Conservation (phyloP, 2,113 vertebrate genomes). For the Isichthys henryi region DNA sequence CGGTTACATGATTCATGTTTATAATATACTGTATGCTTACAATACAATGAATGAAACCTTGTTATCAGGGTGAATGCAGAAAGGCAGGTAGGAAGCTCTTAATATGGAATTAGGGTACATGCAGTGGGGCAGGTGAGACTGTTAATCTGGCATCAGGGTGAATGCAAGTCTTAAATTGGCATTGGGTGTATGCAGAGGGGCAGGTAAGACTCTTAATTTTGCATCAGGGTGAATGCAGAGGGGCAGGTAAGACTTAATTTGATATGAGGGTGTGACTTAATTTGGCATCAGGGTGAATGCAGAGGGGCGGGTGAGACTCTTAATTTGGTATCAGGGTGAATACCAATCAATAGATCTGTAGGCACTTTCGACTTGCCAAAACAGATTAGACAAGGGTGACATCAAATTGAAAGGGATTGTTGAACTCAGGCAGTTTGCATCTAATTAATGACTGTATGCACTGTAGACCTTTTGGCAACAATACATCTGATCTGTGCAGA, state of each 20-base stretch:
- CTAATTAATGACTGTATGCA: slow-evolving; percentile 47
- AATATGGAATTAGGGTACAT: background rate
- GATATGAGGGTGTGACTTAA: background rate
- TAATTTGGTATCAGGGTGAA: slow-evolving; percentile 45
- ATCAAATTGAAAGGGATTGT: slow-evolving; percentile 31
- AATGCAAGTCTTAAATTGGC: no score
- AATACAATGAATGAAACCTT: background rate
- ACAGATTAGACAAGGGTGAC: slow-evolving; percentile 52
- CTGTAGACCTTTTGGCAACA: slow-evolving; percentile 41
- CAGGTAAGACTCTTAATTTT: background rate
- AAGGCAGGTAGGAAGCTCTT: background rate
- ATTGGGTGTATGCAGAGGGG: no score
- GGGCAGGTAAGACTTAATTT: background rate
- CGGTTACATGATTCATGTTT: background rate
- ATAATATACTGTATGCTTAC: background rate
- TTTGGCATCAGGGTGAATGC: background rate
- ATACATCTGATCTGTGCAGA: slow-evolving; percentile 33
- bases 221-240: background rate
- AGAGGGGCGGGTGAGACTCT: slow-evolving; percentile 10
- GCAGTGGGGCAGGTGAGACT: background rate
- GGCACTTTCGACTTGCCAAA: slow-evolving; percentile 52
- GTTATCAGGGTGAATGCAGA: background rate
- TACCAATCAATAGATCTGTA: slow-evolving; percentile 59
- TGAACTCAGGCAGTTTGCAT: slow-evolving; percentile 39
- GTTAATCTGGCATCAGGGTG: background rate